Conservation (phyloP, 1,140 invertebrate species). For the Drosophila lacertosa region DNA sequence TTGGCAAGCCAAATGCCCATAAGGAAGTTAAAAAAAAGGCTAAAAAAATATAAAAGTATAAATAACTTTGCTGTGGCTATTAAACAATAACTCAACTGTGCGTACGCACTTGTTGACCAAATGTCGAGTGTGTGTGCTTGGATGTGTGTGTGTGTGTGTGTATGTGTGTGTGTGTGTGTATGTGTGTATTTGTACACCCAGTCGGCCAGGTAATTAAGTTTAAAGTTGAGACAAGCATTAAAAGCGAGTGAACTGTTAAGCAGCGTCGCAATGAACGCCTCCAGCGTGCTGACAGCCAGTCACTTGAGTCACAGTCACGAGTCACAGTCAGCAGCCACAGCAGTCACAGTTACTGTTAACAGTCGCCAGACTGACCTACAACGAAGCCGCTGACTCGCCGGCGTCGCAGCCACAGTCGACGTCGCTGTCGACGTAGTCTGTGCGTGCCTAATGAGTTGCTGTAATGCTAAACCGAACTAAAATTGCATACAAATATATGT, state of each 20-base stretch:
- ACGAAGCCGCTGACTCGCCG: constrained; percentile 43
- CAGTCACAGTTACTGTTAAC: constrained; percentile 23
- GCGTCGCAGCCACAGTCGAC: constrained; percentile 36
- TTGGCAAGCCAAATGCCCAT: constrained; percentile 39
- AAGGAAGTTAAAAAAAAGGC: constrained; percentile 57
- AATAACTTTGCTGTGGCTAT: constrained; percentile 40
- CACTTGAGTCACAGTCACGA: constrained; percentile 1
- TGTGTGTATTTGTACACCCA: constrained; percentile 26
- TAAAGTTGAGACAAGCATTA: constrained; percentile 53
- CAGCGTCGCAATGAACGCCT: constrained; percentile 12
- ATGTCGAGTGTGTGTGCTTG: not conserved
- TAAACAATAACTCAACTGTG: constrained; percentile 52
- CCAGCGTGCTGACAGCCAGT: constrained; percentile 18
- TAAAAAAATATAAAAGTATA: constrained; percentile 34
- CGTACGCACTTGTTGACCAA: constrained; percentile 20
- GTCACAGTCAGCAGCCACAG: constrained; percentile 46
- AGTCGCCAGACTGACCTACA: constrained; percentile 65
- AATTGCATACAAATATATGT: constrained; percentile 38
- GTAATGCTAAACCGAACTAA: constrained; percentile 70
- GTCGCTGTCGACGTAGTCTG: constrained; percentile 49
- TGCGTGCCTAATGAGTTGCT: constrained; percentile 80
- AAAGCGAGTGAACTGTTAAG: constrained; percentile 58
- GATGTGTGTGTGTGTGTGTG: not conserved
- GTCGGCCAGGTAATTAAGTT: constrained; percentile 71
- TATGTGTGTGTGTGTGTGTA: constrained; percentile 24